Conservation (phyloP, 30 jellyfish, hydroid and myxozoan species). For the Hydra vulgaris region DNA sequence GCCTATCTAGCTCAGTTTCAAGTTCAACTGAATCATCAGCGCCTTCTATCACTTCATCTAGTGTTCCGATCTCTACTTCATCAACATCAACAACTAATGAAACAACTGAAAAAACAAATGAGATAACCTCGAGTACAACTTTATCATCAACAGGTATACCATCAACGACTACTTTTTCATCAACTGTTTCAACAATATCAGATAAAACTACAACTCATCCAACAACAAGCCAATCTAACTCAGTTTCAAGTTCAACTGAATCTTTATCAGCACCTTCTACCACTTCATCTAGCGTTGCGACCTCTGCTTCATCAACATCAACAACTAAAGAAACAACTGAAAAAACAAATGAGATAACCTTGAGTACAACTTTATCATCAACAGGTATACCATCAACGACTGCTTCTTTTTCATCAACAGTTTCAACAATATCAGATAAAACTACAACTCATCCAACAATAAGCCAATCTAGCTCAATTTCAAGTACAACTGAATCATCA, state of each 20-base stretch:
- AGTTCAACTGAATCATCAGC: slow-evolving; percentile 19
- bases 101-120: neutral
- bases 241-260: neutral
- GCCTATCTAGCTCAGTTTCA: no score
- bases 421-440: no score
- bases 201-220: slow-evolving; percentile 3
- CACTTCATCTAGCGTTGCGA: neutral
- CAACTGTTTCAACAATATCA: slow-evolving; percentile 5
- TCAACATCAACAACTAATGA: neutral
- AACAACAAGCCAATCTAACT: slow-evolving; percentile 2
- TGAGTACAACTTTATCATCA: neutral
- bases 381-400: slow-evolving; percentile 1
- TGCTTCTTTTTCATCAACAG: slow-evolving; percentile 1
- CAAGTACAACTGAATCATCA: slow-evolving; percentile 18
- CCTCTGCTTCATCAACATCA: slow-evolving; percentile 1
- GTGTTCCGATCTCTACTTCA: neutral
- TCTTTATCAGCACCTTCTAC: neutral
- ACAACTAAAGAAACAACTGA: neutral
- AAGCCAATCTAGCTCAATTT: no score
- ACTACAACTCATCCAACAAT: no score
- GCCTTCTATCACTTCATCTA: slow-evolving; percentile 18
- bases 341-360: slow-evolving; percentile 9
- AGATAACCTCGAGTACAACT: slow-evolving; percentile 12
- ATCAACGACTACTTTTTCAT: neutral
- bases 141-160: neutral